A percentile compares a stretch with the other conserved stretches of the same genome.
Conservation (phyloP, 2,888 invertebrate genomes). For the Chrysopilus asiliformis region DNA sequence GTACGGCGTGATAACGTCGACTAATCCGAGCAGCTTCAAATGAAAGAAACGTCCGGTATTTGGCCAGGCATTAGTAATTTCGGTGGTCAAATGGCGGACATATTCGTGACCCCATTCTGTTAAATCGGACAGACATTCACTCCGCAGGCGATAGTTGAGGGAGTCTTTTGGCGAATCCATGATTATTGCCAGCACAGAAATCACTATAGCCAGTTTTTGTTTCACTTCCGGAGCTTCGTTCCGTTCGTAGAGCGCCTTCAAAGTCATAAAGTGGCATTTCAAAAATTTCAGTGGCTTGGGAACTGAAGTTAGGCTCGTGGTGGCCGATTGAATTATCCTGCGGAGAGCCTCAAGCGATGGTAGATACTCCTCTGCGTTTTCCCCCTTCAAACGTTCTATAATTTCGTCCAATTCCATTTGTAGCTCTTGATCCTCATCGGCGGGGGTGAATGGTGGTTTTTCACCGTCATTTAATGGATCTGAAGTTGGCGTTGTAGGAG, state of each 20-base stretch:
- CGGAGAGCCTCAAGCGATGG: conserved; percentile 71
- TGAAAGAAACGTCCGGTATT: conserved; percentile 30
- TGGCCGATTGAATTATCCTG: conserved; percentile 75
- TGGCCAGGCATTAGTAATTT: conserved; percentile 77
- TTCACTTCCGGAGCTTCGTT: conserved; percentile 78
- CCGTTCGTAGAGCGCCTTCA: conserved; percentile 66
- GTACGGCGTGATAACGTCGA: conserved; percentile 81
- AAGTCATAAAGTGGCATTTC: conserved; percentile 67
- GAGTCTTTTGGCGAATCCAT: conserved; percentile 72
- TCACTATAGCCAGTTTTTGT: conserved; percentile 85
- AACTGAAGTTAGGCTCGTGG: conserved; percentile 94
- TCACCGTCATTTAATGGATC: no score
- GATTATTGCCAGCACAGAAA: conserved; percentile 82
- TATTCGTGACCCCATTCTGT: conserved; percentile 99
- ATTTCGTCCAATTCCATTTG: conserved; percentile 77
- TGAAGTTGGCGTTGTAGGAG: no score
- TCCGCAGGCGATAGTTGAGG: conserved; percentile 71
- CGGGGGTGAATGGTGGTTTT: no score
- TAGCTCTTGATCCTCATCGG: conserved; percentile 81
- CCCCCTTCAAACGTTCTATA: conserved; percentile 47
- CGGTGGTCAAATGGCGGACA: conserved; percentile 82
- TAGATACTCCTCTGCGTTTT: conserved; percentile 54
- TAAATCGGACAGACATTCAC: conserved; percentile 64
- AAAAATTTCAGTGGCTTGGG: conserved; percentile 92
- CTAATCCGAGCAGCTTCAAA: conserved; percentile 56